phyloP scores from a whole-genome alignment of 2,888 invertebrate species.

The Hydriomena furcata region DNA sequence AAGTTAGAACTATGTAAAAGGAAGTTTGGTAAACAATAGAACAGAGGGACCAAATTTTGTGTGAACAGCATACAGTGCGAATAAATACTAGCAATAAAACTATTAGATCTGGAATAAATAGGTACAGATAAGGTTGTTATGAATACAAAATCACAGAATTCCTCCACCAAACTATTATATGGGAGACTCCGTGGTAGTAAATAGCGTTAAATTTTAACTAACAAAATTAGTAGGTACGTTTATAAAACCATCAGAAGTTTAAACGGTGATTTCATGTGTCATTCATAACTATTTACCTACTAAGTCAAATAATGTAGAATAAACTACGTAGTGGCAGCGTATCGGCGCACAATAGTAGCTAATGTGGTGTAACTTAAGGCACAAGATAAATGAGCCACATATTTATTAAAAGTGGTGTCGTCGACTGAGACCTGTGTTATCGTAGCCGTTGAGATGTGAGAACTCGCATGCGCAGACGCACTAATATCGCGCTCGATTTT shows the following conservation, averaged over 20 bases:
- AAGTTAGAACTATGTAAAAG: not conserved
- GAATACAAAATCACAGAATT: too few species aligned
- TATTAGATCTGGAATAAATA: too few species aligned
- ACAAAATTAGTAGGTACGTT: too few species aligned
- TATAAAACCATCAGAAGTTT: not conserved
- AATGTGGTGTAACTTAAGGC: conserved; percentile 61
- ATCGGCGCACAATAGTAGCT: conserved; percentile 49
- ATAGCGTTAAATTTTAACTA: too few species aligned
- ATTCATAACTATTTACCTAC: not conserved
- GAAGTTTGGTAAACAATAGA: not conserved
- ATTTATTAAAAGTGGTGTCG: conserved; percentile 73
- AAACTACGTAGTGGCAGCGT: conserved; percentile 33
- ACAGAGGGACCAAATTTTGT: not conserved
- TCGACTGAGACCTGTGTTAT: conserved; percentile 73
- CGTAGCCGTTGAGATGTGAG: conserved; percentile 71
- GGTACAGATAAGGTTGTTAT: too few species aligned
- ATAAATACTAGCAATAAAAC: too few species aligned
- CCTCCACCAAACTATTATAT: too few species aligned
- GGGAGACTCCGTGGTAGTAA: too few species aligned
- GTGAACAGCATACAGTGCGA: not conserved
- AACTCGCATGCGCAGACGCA: conserved; percentile 59
- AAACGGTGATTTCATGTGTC: conserved; percentile 4
- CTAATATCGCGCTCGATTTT: conserved; percentile 68
- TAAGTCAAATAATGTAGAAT: conserved; percentile 7
- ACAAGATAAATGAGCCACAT: conserved; percentile 71